Conservation (phyloP, 2,113 vertebrate genomes). For the Megaleporinus macrocephalus region DNA sequence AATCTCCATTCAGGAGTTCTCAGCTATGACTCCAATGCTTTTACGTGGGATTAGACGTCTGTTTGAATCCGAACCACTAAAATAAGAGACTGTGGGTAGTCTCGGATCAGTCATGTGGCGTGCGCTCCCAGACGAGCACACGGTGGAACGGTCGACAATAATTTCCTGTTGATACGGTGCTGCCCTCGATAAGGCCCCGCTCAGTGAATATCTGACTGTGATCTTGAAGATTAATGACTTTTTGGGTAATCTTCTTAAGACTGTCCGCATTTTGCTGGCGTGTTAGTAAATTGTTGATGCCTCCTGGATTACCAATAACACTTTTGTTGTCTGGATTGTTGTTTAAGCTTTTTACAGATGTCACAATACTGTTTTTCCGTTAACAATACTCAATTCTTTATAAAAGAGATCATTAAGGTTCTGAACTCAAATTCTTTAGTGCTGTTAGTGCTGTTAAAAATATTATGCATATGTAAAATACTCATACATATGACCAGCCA, state of each 20-base stretch:
- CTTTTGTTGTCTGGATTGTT: not conserved
- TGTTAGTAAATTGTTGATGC: not conserved
- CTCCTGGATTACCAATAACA: constrained; percentile 10
- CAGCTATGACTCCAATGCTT: not conserved
- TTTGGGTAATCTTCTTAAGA: constrained; percentile 31
- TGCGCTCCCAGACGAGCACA: not conserved
- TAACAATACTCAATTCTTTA: too few species aligned
- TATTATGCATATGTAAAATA: too few species aligned
- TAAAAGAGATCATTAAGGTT: too few species aligned
- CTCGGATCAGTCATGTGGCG: constrained; percentile 13
- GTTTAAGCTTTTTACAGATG: constrained; percentile 67
- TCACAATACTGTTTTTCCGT: too few species aligned
- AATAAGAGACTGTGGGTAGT: not conserved
- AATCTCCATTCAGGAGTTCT: constrained; percentile 17
- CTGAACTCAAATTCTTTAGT: too few species aligned
- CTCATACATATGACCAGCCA: too few species aligned
- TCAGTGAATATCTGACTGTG: constrained; percentile 26
- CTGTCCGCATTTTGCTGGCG: not conserved
- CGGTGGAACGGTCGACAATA: not conserved
- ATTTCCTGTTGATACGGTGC: not conserved
- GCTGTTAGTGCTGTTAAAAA: too few species aligned
- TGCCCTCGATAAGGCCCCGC: not conserved
- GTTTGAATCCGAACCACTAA: constrained; percentile 16
- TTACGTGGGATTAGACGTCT: constrained; percentile 22
- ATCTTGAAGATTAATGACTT: constrained; percentile 24